Evolutionary conservation across 1,140 invertebrate genomes (phyloP), one percentile per base, ranked within the genome.

Genomic region (Hyles vespertilio): DNA sequence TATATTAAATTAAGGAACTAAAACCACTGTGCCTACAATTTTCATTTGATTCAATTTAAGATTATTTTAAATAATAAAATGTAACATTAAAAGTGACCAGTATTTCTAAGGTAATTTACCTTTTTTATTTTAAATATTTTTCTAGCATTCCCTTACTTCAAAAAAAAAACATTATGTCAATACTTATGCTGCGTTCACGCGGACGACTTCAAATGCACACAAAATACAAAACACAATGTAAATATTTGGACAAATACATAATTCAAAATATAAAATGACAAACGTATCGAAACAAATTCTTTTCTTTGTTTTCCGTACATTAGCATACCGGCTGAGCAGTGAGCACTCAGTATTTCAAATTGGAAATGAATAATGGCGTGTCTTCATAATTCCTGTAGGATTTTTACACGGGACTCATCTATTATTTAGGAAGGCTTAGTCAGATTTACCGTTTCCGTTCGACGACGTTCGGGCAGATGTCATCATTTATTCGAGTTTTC

Each of bases 381-480:
- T 74, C 75, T 76, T 70, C 59, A 67, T 80, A 77, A 81, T 81
- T 73, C 72, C 67, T 74, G 63, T 52, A 59, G 65, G 75, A 65
- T 72, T 72, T 67, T 78, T 73, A 65, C 62, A 59, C 62, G 59
- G 47, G 56, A 65, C 71, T 69, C 75, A 78, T 81, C 75, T 69
- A 72, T 78, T 78, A 81, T 81, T 78, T 77, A 77, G 66, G 65
- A 58, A 61, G 71, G 70, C 73, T 80, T 76, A 75, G 63, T 50
- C 67, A 75, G 74, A 77, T 77, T 77, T 74, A 44, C 51, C 61
- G 72, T 69, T 74, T 75, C 58, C 68, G 67, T 63, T 59, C 56
- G 67, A 59, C 49, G 53, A 43, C 33, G 47, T 69, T 68, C 51
- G 60, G 53, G 61, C 65, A 56, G 73, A 56, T 65, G 58, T 63